Evolutionary conservation across 2,113 vertebrate species (phyloP).

Genomic region (Mustela lutreola): DNA sequence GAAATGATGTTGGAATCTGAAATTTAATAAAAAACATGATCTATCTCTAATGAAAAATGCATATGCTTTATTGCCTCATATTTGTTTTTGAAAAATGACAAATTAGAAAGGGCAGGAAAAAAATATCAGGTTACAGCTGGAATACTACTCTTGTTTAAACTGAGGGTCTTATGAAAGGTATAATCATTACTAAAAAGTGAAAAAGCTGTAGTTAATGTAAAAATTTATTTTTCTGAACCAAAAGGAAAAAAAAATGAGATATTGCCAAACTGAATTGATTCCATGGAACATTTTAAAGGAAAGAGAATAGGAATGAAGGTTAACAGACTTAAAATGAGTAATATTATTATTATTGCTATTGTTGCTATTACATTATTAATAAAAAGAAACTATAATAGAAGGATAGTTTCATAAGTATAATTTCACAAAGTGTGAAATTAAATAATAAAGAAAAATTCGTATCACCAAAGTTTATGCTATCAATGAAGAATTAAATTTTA

Average conservation of each 20-base stretch:
- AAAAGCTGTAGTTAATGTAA: not conserved
- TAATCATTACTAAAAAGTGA: not conserved
- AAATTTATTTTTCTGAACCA: not conserved
- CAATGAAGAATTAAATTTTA: not conserved
- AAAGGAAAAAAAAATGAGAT: not conserved
- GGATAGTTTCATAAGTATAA: not conserved
- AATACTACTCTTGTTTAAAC: not conserved
- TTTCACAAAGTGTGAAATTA: not conserved
- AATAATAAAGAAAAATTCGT: not conserved
- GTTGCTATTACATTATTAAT: not conserved
- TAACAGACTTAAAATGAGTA: not conserved
- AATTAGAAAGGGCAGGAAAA: not conserved
- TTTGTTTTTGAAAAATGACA: constrained; percentile 24
- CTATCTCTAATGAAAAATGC: constrained; percentile 3
- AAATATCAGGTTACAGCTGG: not conserved
- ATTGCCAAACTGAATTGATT: not conserved
- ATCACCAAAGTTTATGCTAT: not conserved
- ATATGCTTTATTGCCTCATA: not conserved
- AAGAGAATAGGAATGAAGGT: not conserved
- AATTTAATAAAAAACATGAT: constrained; percentile 6
- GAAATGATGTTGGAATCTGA: not conserved
- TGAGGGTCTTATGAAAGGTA: not conserved
- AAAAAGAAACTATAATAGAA: not conserved
- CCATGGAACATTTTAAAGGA: not conserved
- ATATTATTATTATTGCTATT: not conserved